Evolutionary conservation across 37 sponge, comb jelly and placozoan species (phyloP).

Genomic region (Tethya wilhelma): DNA sequence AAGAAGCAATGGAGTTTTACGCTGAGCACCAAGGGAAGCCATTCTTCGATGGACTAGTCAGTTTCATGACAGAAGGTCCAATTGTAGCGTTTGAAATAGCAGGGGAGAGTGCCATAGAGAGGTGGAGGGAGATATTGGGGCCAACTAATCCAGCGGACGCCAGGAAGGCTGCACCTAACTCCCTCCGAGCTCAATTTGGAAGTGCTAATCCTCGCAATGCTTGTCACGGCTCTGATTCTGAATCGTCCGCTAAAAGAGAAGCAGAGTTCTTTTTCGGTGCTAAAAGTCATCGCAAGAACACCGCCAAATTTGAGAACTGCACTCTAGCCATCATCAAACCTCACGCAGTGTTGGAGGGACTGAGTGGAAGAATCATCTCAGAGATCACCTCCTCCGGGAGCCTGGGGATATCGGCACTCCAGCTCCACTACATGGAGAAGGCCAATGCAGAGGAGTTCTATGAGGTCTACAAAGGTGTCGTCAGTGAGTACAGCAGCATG

Average conservation of each 20-base stretch:
- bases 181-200: slow-evolving; percentile 85
- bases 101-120: slow-evolving; percentile 71
- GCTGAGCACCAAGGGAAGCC: slow-evolving; percentile 69
- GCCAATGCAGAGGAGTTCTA: slow-evolving; percentile 94
- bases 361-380: slow-evolving; percentile 79
- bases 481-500: slow-evolving; percentile 92
- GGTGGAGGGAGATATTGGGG: slow-evolving; percentile 72
- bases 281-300: slow-evolving; percentile 15
- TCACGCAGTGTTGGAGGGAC: slow-evolving; percentile 87
- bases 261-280: slow-evolving; percentile 88
- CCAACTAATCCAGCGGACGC: slow-evolving; percentile 82
- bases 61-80: slow-evolving; percentile 83
- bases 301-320: slow-evolving; percentile 33
- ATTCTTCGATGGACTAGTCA: slow-evolving; percentile 62
- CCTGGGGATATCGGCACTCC: slow-evolving; percentile 65
- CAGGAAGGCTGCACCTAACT: slow-evolving; percentile 68
- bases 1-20: slow-evolving; percentile 87
- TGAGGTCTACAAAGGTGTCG: slow-evolving; percentile 97
- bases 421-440: slow-evolving; percentile 81
- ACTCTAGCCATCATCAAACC: slow-evolving; percentile 93
- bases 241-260: slow-evolving; percentile 73
- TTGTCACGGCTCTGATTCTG: slow-evolving; percentile 89
- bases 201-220: slow-evolving; percentile 80
- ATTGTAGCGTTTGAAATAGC: slow-evolving; percentile 83
- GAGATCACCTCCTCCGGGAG: slow-evolving; percentile 63